Base-by-base conservation (phyloP, 1,140 invertebrate species). In the Nomia melanderi region DNA sequence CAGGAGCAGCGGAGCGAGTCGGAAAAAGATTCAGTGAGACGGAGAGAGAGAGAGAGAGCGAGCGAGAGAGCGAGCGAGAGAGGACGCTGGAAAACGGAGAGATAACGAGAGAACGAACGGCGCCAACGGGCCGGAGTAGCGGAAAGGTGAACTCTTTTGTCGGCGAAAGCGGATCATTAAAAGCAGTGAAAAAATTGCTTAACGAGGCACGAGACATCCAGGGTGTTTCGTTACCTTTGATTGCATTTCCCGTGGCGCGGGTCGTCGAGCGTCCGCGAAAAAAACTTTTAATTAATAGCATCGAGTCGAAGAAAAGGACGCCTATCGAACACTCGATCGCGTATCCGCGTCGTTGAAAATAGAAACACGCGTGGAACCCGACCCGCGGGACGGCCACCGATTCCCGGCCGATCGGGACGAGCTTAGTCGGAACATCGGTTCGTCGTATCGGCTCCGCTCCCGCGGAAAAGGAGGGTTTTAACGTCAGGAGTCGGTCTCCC, bases 261-360 rank as follows among this genome's bases (percentile, higher is more conserved):
- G 25, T 44, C 56, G 60, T 50, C 47, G 12, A 14, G 36, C 36
- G 56, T 54, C 23, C 39, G 62, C 41, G 67, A 63, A 62, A 77
- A 80, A 65, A 77, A 80, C 67, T 83, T 83, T 84, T 83, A 83
- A 84, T 84, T 82, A 80, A 69, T 76, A 66, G 57, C 77, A 77
- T 83, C 72, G 73, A 77, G 23, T 65, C 14, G 53, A 20, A 31
- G 12, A 9, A 63, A 14, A 67, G 44, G 25, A 25, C 27, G 44
- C 31, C 69, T 57, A 31, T 65, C n/a, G 41, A 59, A 54, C 14
- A 33, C 11, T 62, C 56, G 8, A 20, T 27, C 25, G n/a, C 66
- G 33, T 65, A 39, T 50, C 23, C 56, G 60, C 36, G 59, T 65
- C 60, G 25, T 7, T 57, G 23, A 17, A 11, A 5, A 23, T 8